These are phyloP conservation scores for Phyllotis vaccarum DNA, from an alignment of 2,797 vertebrate species.

Conservation along the genomic window DNA sequence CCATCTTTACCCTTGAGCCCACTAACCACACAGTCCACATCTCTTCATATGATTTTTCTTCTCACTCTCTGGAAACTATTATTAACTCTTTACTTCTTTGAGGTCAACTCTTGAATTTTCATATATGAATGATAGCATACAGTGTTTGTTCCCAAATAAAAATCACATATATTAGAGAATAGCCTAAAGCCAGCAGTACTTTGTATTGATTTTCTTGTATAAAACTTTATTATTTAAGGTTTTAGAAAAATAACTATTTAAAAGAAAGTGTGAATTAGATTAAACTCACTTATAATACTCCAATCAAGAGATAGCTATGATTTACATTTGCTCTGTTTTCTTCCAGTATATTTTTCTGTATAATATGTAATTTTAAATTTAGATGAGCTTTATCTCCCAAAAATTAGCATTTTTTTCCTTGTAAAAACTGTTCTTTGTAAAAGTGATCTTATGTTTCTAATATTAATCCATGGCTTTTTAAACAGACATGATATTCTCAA, in stretches of 20 bases:
- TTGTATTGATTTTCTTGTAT: background rate
- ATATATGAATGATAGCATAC: background rate
- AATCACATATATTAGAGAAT: background rate
- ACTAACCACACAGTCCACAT: background rate
- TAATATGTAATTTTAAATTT: slow-evolving; percentile 59
- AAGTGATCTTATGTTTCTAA: slow-evolving; percentile 2
- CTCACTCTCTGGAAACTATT: background rate
- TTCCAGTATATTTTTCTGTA: slow-evolving; percentile 22
- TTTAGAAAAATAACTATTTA: slow-evolving; percentile 15
- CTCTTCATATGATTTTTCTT: background rate
- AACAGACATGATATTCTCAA: background rate
- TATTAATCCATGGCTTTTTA: slow-evolving; percentile 19
- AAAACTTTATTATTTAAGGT: background rate
- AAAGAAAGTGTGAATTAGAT: slow-evolving; percentile 14
- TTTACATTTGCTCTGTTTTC: slow-evolving; percentile 28
- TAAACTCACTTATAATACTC: background rate
- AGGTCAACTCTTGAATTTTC: background rate
- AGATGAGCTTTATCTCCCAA: slow-evolving; percentile 33
- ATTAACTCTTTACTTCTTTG: background rate
- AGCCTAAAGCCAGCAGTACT: background rate
- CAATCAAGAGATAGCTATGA: background rate
- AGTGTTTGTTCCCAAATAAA: background rate
- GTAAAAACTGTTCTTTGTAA: slow-evolving; percentile 15
- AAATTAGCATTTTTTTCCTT: slow-evolving; percentile 33
- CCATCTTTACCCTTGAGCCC: background rate